Conservation (phyloP, 2,113 vertebrate species). For the Seriola dumerili region DNA sequence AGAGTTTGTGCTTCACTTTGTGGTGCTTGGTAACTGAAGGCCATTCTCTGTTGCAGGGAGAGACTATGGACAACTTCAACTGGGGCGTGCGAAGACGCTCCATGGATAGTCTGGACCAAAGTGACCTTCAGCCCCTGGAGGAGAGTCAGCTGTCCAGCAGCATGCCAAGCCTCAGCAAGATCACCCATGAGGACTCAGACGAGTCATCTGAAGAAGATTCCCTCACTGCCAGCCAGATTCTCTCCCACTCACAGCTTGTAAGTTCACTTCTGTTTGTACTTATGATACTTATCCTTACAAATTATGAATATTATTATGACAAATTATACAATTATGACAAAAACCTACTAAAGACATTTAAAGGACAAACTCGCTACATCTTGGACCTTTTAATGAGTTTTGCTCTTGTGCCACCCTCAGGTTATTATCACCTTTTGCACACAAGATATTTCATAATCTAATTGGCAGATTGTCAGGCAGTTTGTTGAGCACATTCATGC, state of each 20-base stretch:
- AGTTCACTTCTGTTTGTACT: conserved; percentile 68
- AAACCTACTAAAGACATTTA: neutral
- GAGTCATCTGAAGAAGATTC: conserved; percentile 96
- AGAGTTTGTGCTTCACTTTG: neutral
- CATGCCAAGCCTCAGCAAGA: conserved; percentile 89
- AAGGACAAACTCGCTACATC: neutral
- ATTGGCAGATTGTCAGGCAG: neutral
- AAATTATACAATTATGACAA: too few species aligned
- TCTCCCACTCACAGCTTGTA: conserved; percentile 91
- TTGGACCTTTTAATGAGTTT: neutral
- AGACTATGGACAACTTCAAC: conserved; percentile 97
- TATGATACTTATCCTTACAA: too few species aligned
- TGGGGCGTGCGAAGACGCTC: conserved; percentile 96
- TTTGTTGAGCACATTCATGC: neutral
- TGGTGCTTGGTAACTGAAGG: conserved; percentile 14
- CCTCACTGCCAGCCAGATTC: conserved; percentile 90
- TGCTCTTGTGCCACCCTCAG: neutral
- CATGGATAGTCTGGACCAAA: conserved; percentile 94
- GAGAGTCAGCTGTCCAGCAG: conserved; percentile 91
- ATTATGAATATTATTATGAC: too few species aligned
- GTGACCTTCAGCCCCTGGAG: conserved; percentile 90
- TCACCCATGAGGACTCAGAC: conserved; percentile 91
- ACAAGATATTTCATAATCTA: too few species aligned
- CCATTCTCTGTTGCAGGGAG: conserved; percentile 87
- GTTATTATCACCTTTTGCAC: too few species aligned